Evolutionary conservation across 2,888 invertebrate species (phyloP), one percentile per base, ranked within the genome.

Genomic region (Patella caerulea): DNA sequence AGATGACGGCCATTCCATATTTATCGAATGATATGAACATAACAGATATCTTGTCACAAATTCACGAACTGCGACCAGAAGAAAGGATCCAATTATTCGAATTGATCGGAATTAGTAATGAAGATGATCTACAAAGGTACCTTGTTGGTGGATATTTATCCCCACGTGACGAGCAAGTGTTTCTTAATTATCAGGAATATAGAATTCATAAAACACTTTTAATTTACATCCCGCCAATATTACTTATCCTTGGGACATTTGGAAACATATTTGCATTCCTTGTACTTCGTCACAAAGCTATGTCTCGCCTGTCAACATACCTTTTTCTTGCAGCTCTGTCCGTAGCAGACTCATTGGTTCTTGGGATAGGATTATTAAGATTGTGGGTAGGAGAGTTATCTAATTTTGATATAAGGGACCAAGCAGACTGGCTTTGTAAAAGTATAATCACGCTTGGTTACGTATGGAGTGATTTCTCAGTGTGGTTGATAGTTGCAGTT

Each of bases 211-310:
- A 86, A 78, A n/a, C 80, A 9, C 81, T 90, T 15, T 79, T 84
- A 24, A 76, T 89, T 7, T 88, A 87, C 80, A 80, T 90, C 1
- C 89, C 90, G 0, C 88, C 90, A 2, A 73, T 90, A 17, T 82
- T 91, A 14, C 79, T 91, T 34, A 73, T 89, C 11, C 76, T 90
- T n/a, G 91, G 91, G 2, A 89, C 89, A 5, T 83, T 90, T 56
- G 91, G 91, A 17, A 91, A 91, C 76, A 77, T 89, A 29, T 84
- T 90, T 78, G 87, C 89, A 3, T 89, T 90, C 78, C 80, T 86
- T 65, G 87, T 90, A 34, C 83, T 91, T 24, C 86, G 87, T n/a
- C 84, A 88, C 72, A 86, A 86, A 76, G 79, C 87, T 1, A 88
- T 88, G 85, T 85, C 86, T 34, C 78, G 83, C 24, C 86, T 87